A percentile compares a stretch with the other conserved stretches of the same genome.
These are phyloP conservation scores for Emys orbicularis DNA, from an alignment of 2,797 vertebrate species.

Conservation along the genomic window DNA sequence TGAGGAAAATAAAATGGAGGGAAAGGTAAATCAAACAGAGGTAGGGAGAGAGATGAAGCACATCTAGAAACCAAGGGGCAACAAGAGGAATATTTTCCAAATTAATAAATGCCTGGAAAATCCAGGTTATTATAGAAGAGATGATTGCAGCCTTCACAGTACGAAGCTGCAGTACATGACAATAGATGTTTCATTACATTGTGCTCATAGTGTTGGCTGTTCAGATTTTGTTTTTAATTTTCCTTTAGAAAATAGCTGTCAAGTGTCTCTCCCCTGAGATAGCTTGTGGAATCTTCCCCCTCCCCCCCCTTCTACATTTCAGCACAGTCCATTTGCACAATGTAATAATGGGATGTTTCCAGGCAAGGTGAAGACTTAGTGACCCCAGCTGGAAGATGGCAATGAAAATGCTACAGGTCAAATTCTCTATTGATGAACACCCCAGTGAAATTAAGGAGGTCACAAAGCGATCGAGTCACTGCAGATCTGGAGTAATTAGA, in stretches of 20 bases:
- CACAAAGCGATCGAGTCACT: too few relatives aligned
- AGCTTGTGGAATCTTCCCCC: background rate
- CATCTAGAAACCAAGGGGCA: background rate
- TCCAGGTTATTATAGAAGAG: background rate
- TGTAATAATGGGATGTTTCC: background rate
- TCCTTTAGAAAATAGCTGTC: background rate
- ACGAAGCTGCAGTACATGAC: background rate
- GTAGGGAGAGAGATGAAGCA: background rate
- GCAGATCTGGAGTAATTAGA: too few relatives aligned
- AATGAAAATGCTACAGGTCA: too few relatives aligned
- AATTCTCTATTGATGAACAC: too few relatives aligned
- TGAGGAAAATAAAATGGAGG: background rate
- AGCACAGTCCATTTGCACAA: fast-evolving
- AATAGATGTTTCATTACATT: fast-evolving
- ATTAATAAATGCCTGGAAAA: background rate
- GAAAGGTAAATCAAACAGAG: background rate
- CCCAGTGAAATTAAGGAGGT: too few relatives aligned
- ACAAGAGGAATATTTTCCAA: background rate
- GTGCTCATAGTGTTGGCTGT: fast-evolving
- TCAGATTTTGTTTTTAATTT: background rate
- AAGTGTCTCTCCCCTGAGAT: too few relatives aligned
- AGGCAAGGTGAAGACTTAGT: too few relatives aligned
- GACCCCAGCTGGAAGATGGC: too few relatives aligned
- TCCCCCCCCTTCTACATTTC: background rate
- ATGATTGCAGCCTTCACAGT: background rate